Conservation (phyloP, 2,888 invertebrate species). For the Xestia rhomboidea region DNA sequence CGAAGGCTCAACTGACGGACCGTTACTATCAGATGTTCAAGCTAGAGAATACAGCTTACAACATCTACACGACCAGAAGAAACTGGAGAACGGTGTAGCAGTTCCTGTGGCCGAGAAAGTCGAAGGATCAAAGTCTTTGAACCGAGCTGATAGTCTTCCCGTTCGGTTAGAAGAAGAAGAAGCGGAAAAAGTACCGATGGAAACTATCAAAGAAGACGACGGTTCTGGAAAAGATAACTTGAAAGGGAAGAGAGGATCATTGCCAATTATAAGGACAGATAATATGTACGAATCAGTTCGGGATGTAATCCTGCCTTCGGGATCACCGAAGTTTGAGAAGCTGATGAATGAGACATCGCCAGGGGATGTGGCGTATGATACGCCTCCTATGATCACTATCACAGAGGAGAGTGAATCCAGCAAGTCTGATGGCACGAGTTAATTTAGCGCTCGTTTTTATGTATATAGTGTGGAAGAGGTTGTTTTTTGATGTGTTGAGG, state of each 20-base stretch:
- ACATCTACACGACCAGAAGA: conserved; percentile 85
- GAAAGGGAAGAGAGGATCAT: conserved; percentile 84
- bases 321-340: conserved; percentile 91
- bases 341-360: conserved; percentile 89
- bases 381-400: conserved; percentile 88
- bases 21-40: conserved; percentile 88
- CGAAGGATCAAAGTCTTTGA: conserved; percentile 86
- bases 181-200: conserved; percentile 76
- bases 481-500: conserved; percentile 52
- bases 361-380: conserved; percentile 77
- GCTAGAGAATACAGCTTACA: conserved; percentile 87
- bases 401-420: conserved; percentile 87
- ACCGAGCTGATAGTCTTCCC: conserved; percentile 90
- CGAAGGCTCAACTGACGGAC: conserved; percentile 89
- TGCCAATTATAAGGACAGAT: conserved; percentile 87
- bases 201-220: conserved; percentile 84
- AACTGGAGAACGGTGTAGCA: conserved; percentile 84
- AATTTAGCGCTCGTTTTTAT: conserved; percentile 74
- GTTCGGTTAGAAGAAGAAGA: conserved; percentile 89
- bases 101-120: conserved; percentile 79
- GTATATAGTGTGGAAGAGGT: conserved; percentile 72
- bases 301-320: conserved; percentile 87
- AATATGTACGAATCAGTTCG: conserved; percentile 90
- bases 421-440: conserved; percentile 85
- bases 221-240: conserved; percentile 76